These are phyloP conservation scores for Cydia amplana DNA, from an alignment of 1,140 invertebrate genomes.

Conservation along the genomic window DNA sequence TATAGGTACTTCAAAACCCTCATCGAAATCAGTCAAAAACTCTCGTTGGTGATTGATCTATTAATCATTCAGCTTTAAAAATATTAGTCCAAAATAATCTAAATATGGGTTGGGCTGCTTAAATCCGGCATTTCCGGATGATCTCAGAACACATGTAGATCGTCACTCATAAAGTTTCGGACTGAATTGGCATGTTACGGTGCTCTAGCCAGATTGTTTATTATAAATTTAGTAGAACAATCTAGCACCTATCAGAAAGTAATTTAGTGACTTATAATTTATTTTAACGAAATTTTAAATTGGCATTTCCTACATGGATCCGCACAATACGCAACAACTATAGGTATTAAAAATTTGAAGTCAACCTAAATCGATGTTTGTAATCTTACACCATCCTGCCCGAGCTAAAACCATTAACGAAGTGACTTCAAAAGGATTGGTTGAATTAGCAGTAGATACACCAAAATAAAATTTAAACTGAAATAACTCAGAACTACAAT, in stretches of 20 bases:
- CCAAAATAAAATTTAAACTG: too few relatives aligned
- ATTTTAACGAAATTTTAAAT: too few relatives aligned
- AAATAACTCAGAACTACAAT: too few relatives aligned
- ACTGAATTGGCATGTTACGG: background rate
- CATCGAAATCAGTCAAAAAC: background rate
- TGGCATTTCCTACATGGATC: too few relatives aligned
- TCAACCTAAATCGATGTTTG: too few relatives aligned
- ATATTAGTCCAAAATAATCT: conserved; percentile 3
- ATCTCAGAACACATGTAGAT: conserved; percentile 11
- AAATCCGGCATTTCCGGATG: conserved; percentile 23
- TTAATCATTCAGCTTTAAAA: background rate
- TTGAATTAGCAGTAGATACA: too few relatives aligned
- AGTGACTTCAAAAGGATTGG: too few relatives aligned
- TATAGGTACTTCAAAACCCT: background rate
- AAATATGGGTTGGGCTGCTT: background rate
- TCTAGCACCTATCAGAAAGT: background rate
- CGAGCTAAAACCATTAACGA: too few relatives aligned
- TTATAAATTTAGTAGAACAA: background rate
- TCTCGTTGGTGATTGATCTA: background rate
- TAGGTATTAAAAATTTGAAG: too few relatives aligned
- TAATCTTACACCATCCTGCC: too few relatives aligned
- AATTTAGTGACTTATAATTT: too few relatives aligned
- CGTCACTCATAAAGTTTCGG: conserved; percentile 8
- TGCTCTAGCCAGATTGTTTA: background rate
- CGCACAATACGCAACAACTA: too few relatives aligned